phyloP scores from a whole-genome alignment of 2,113 vertebrate species.

The Phalacrocorax aristotelis region DNA sequence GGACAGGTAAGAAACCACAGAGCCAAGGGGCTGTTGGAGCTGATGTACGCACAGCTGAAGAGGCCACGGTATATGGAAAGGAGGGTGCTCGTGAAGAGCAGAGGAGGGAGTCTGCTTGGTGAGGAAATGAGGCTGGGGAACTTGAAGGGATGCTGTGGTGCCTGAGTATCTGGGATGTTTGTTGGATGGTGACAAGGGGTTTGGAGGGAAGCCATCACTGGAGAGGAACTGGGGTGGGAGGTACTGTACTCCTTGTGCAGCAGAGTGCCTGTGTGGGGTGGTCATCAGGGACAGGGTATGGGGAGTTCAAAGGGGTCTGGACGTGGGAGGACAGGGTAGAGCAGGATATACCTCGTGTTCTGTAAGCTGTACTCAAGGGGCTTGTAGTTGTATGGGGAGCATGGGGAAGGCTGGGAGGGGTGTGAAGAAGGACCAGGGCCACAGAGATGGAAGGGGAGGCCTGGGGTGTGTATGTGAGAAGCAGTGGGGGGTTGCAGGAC shows the following conservation, averaged over 20 bases:
- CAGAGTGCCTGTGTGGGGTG: not conserved
- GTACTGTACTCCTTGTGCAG: not conserved
- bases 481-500: rapidly evolving
- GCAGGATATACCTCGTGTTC: not conserved
- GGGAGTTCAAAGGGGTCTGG: not conserved
- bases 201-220: not conserved
- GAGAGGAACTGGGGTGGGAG: not conserved
- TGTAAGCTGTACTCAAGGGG: not conserved
- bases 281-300: rapidly evolving
- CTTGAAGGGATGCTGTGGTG: not conserved
- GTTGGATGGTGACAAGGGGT: not conserved
- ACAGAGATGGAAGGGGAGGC: not conserved
- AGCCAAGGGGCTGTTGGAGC: not conserved
- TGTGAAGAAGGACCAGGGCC: not conserved
- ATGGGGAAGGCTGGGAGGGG: not conserved
- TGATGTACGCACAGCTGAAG: not conserved
- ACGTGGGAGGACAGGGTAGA: not conserved
- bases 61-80: not conserved
- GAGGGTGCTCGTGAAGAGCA: not conserved
- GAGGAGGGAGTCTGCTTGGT: not conserved
- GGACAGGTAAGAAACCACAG: not conserved
- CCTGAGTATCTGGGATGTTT: not conserved
- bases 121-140: not conserved
- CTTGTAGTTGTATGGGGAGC: rapidly evolving
- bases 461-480: no score